Evolutionary conservation across 2,113 vertebrate genomes (phyloP).

Genomic region (Neogobius melanostomus): DNA sequence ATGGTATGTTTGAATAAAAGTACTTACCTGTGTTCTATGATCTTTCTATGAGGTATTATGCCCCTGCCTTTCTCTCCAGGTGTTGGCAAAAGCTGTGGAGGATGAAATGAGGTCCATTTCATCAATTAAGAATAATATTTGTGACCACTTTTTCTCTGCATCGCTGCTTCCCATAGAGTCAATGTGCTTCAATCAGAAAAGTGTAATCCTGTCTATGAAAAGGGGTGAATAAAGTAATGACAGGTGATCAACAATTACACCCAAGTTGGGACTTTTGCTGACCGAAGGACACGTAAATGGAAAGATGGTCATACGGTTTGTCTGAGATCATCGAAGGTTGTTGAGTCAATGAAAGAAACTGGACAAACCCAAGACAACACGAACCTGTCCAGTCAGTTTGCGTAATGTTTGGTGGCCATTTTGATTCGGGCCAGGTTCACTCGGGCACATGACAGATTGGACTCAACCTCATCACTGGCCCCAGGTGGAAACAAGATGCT

Average conservation of each 20-base stretch:
- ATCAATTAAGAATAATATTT: not conserved
- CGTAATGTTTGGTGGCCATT: constrained; percentile 64
- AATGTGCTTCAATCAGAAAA: too few species aligned
- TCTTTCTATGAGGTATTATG: constrained; percentile 33
- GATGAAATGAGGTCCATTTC: constrained; percentile 20
- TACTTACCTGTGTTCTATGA: not conserved
- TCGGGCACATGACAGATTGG: constrained; percentile 66
- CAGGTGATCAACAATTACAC: too few species aligned
- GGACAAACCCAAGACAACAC: constrained; percentile 35
- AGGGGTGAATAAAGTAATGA: too few species aligned
- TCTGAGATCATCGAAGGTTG: not conserved
- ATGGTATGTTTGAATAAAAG: constrained; percentile 26
- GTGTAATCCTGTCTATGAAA: too few species aligned
- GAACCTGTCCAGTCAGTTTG: constrained; percentile 43
- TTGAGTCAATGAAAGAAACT: not conserved
- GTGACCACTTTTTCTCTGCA: not conserved
- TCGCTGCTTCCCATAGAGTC: too few species aligned
- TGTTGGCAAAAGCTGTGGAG: constrained; percentile 89
- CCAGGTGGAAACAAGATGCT: constrained; percentile 48
- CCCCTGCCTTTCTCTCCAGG: constrained; percentile 74
- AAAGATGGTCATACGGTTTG: not conserved
- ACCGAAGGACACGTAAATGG: too few species aligned
- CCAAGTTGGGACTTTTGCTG: too few species aligned
- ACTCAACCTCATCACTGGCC: constrained; percentile 41
- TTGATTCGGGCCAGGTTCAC: constrained; percentile 47